phyloP scores from a whole-genome alignment of 2,113 vertebrate genomes.

The Garra rufa region DNA sequence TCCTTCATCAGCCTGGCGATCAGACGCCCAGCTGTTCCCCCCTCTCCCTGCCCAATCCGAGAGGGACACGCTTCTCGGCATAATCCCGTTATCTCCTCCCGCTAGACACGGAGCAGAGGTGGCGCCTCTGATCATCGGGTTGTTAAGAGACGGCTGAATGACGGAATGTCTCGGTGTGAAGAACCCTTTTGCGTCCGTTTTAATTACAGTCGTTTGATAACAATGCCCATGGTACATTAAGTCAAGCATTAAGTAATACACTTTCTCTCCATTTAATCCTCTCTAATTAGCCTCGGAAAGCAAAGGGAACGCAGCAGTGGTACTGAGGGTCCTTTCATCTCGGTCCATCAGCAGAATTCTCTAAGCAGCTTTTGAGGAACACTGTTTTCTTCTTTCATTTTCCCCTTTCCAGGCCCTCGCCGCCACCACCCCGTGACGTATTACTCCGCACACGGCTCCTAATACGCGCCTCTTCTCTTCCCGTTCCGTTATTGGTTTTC shows the following conservation, averaged over 20 bases:
- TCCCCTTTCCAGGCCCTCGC: not conserved
- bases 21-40: not conserved
- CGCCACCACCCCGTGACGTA: conserved; percentile 28
- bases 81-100: conserved; percentile 50
- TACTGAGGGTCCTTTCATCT: conserved; percentile 36
- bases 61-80: not conserved
- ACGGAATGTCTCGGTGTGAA: conserved; percentile 22
- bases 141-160: conserved; percentile 36
- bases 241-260: conserved; percentile 53
- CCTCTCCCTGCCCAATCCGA: not conserved
- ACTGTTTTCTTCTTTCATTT: conserved; percentile 14
- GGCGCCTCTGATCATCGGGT: conserved; percentile 31
- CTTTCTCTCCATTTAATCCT: conserved; percentile 58
- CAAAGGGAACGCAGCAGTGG: not conserved
- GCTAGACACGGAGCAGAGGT: conserved; percentile 53
- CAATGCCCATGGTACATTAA: conserved; percentile 52
- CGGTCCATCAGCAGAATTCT: conserved; percentile 14
- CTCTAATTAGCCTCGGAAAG: conserved; percentile 52
- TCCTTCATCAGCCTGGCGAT: conserved; percentile 11
- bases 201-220: conserved; percentile 54
- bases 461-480: conserved; percentile 37
- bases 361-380: conserved; percentile 28
- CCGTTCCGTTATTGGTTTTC: conserved; percentile 1
- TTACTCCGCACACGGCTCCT: conserved; percentile 35
- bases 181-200: conserved; percentile 37